A percentile compares a stretch with the other conserved stretches of the same genome.
Evolutionary conservation across 2,113 vertebrate genomes (phyloP).

Genomic region (Micromys minutus): DNA sequence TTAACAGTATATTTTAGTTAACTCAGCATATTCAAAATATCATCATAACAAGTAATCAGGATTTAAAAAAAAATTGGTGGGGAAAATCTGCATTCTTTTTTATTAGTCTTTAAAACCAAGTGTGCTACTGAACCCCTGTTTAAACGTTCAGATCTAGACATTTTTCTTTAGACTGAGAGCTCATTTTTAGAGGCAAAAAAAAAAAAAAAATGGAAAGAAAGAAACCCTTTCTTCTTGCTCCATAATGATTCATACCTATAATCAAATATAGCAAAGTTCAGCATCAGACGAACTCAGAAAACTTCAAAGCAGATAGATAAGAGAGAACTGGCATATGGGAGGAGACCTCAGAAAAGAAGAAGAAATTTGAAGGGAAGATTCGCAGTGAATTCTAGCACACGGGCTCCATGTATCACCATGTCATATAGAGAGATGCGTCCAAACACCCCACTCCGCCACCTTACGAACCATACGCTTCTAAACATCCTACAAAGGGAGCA

Average conservation of each 20-base stretch:
- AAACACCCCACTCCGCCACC: background rate
- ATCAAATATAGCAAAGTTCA: constrained; percentile 52
- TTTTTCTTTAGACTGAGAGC: constrained; percentile 16
- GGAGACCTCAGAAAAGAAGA: background rate
- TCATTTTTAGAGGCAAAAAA: constrained; percentile 52
- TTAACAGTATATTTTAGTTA: constrained; percentile 34
- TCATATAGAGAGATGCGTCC: background rate
- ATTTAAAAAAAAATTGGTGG: background rate
- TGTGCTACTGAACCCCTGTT: too few relatives aligned
- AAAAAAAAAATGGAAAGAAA: background rate
- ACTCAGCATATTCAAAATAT: constrained; percentile 16
- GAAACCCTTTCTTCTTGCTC: constrained; percentile 37
- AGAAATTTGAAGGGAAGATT: background rate
- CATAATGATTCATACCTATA: constrained; percentile 50
- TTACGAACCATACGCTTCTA: background rate
- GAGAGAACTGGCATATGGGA: background rate
- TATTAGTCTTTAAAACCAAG: constrained; percentile 33
- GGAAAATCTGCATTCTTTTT: constrained; percentile 17
- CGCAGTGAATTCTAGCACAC: background rate
- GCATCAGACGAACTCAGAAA: constrained; percentile 47
- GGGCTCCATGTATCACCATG: background rate
- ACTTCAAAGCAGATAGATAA: constrained; percentile 55
- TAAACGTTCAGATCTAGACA: background rate
- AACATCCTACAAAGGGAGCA: background rate
- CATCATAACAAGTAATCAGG: constrained; percentile 2